Base-by-base conservation (phyloP, 2,888 invertebrate species). In the Melinaea menophilus region DNA sequence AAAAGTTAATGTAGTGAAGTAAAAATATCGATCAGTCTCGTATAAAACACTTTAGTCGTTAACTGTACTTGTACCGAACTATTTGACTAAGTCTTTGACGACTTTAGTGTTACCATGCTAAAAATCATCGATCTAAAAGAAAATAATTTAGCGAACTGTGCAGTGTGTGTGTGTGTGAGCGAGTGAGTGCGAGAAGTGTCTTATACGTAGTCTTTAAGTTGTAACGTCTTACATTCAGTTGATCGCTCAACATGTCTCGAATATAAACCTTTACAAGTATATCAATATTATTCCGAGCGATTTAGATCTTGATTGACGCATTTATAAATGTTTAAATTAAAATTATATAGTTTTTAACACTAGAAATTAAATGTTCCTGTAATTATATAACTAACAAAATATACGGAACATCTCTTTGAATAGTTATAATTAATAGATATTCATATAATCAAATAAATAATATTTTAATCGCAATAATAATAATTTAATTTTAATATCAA, bases 401-500 rank as follows among this genome's bases (percentile, higher is more conserved):
- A 7, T 51, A 31, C 31, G 31, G 5, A 31, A 51, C 31, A 31
- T 51, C 51, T 51, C 31, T 51, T 31, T 5, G 12, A 9, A 51
- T 22, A 31, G 51, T 51, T 31, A n/a, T 22, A 7, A 31, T 31
- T 22, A 51, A 51, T n/a, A 48, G 22, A 22, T 7, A 51, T 51
- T 41, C 41, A 51, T 51, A 51, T 51, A 22, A 31, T 51, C 51
- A 51, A 31, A 22, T 22, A 51, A 51, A 51, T 51, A 41, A 45
- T 13, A 59, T 59, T 47, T 37, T 62, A 63, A 55, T 56, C 54
- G 66, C 66, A 66, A 66, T 66, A 63, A 61, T 56, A 22, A 22
- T 65, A 5, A 51, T 13, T 55, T 62, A 41, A 35, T 41, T n/a
- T 60, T 61, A 62, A 62, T 58, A 34, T 5, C 54, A 57, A 55